Conservation (phyloP, 2,113 vertebrate species). For the Callaeas wilsoni region DNA sequence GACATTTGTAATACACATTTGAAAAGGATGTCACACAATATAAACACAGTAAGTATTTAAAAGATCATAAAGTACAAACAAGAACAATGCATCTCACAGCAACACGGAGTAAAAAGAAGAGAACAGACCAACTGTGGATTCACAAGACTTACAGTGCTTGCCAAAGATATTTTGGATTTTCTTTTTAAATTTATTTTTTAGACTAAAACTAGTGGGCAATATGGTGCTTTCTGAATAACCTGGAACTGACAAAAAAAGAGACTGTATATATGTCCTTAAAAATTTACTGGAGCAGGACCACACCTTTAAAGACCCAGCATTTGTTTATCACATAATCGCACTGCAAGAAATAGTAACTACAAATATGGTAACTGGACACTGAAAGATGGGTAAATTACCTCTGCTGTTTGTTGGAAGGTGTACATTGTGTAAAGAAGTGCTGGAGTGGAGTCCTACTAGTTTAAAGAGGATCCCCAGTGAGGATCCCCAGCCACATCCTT, state of each 20-base stretch:
- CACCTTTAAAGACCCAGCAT: neutral
- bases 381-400: neutral
- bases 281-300: neutral
- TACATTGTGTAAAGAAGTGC: neutral
- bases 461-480: neutral
- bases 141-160: neutral
- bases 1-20: neutral
- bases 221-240: neutral
- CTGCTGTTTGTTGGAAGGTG: neutral
- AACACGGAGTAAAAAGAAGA: conserved; percentile 22
- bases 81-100: neutral
- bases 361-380: neutral
- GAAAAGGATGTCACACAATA: neutral
- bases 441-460: neutral
- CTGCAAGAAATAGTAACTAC: neutral
- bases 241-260: neutral
- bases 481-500: neutral
- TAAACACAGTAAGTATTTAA: neutral
- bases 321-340: neutral
- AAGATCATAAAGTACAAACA: conserved; percentile 22
- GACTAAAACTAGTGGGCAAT: neutral
- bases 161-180: neutral
- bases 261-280: neutral
- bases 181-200: neutral
- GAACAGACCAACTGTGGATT: neutral